Base-by-base conservation (phyloP, 35 echinoderm and acorn worm genomes). In the Apostichopus japonicus region DNA sequence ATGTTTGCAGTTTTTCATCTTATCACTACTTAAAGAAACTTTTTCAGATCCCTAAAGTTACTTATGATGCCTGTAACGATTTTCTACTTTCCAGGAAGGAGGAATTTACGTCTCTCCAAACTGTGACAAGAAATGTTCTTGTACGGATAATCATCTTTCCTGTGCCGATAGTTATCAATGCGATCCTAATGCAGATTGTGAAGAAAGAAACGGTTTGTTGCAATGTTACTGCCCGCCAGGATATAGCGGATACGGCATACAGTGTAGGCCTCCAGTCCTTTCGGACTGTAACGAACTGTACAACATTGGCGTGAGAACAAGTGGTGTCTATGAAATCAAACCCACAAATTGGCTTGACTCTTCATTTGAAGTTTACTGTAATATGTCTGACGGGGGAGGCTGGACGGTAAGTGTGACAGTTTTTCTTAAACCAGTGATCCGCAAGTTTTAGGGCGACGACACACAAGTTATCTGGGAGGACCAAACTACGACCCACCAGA, bases 141-240 rank as follows among this genome's bases (percentile, higher is more conserved):
- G 70, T 17, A 73, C 6, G 5, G 19, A 73, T 73, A 17, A 17
- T 22, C 70, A 73, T 6, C 13, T 61, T 10, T 13, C 7, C 1
- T 84, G 81, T 23, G 17, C 61, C 10, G 56, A 59, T n/a, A 84
- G 6, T 7, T 59, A 84, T 23, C 53, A n/a, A 16, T 84, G 81
- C 53, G 53, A 84, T 22, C 10, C 54, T 23, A 84, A 84, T 1
- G 81, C 81, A 58, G 81, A 23, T 57, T 84, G 81, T 84, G 81
- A 84, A n/a, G 56, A 58, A 59, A 16, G 81, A 57, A 22, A 24
- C 81, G 81, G 51, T n/a, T 5, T 33, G 3, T 53, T 24, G 10
- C 78, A 80, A 13, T 80, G 78, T 44, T 54, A 54, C 81, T 84
- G 81, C 61, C 6, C 7, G 6, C 5, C 14, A 23, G 81, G 81